Percentiles rank a stretch among this genome's conserved stretches.
These are phyloP conservation scores for Andrena chrysosceles DNA, from an alignment of 2,888 invertebrate species.

Conservation along the genomic window DNA sequence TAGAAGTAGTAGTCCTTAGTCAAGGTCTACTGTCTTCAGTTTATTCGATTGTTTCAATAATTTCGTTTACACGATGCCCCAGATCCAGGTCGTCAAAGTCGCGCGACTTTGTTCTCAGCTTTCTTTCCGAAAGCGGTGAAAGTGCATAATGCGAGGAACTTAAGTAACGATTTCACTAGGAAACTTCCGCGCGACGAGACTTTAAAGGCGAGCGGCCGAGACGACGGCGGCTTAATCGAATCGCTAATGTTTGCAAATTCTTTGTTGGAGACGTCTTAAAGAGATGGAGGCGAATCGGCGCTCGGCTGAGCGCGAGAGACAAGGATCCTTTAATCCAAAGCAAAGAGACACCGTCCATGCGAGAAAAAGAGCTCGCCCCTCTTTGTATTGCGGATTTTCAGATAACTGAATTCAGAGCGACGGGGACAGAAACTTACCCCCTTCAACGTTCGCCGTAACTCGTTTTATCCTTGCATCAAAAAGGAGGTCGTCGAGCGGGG, in stretches of 20 bases:
- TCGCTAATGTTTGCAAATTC: conserved; percentile 76
- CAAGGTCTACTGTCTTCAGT: too few species aligned
- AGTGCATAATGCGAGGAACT: conserved; percentile 73
- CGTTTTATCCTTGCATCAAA: not conserved
- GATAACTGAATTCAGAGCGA: conserved; percentile 7
- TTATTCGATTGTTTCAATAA: conserved; percentile 11
- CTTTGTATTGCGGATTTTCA: conserved; percentile 25
- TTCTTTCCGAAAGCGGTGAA: conserved; percentile 68
- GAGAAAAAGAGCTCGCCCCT: conserved; percentile 1
- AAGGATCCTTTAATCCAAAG: conserved; percentile 47
- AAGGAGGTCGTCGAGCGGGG: not conserved
- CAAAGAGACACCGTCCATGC: conserved; percentile 19
- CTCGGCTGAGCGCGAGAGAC: conserved; percentile 44
- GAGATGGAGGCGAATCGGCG: conserved; percentile 59
- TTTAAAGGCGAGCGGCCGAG: conserved; percentile 73
- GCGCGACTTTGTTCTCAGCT: conserved; percentile 50
- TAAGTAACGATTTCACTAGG: conserved; percentile 74
- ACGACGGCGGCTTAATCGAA: conserved; percentile 69
- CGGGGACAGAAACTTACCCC: not conserved
- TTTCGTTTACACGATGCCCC: conserved; percentile 27
- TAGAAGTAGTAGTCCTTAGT: too few species aligned
- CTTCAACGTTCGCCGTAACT: not conserved
- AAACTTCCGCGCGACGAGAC: conserved; percentile 73
- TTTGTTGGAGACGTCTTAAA: conserved; percentile 69
- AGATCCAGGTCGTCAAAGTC: conserved; percentile 29